Evolutionary conservation across 2,888 invertebrate species (phyloP), one percentile per base, ranked within the genome.

Genomic region (Limenitis camilla): DNA sequence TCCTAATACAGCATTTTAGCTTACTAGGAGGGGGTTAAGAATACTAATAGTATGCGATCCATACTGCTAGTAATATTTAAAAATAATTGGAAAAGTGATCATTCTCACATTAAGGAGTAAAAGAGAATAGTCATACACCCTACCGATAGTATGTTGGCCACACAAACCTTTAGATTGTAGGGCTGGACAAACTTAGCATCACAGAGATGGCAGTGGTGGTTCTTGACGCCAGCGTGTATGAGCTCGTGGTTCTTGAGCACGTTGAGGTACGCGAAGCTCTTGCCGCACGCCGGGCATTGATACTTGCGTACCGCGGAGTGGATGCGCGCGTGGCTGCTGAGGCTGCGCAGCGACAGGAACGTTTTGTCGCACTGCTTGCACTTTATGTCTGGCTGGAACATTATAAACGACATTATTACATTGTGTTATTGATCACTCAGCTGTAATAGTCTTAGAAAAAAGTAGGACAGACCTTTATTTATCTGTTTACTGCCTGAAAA

Each of bases 161-260:
- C 50, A 49, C 65, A 61, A 57, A 88, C 88, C 81, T 87, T 85
- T 31, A 88, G 73, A 65, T 87, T 88, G 61, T 78, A 78, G 2
- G 73, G 72, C 63, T 87, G 87, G 35, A 85, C 81, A 59, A 87
- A 85, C 63, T 77, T 88, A 65, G 87, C 89, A 72, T 92, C 91
- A 65, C 93, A 94, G 40, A 92, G 81, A 64, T 92, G 91, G 63
- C 93, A 94, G 9, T 90, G 88, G 63, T 90, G 92, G 57, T 92
- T 91, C 69, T 92, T 92, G 33, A 92, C 78, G 0, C 92, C 92
- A 1, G 89, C 88, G 64, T 93, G 93, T 19, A 92, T 92, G 58
- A 91, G 82, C 67, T 93, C 92, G 64, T 93, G 93, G 63, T 92
- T 93, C 65, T 90, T 90, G 43, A 93, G 72, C 64, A 91, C 91